These are phyloP conservation scores for Pseudorhiza aurosa DNA, from an alignment of 30 jellyfish, hydroid and myxozoan species.

Conservation along the genomic window DNA sequence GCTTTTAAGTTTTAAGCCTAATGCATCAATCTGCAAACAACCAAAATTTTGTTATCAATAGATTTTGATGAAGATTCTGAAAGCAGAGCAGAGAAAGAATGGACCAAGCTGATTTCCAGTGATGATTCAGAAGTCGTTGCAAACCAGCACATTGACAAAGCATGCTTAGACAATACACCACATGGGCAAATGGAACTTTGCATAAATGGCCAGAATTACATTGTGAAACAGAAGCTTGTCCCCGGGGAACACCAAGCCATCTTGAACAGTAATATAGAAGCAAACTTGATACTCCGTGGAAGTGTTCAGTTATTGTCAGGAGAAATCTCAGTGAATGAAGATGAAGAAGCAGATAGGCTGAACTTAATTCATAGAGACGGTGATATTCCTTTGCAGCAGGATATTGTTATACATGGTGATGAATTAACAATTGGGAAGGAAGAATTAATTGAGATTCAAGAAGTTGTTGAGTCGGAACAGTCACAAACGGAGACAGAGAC, in stretches of 20 bases:
- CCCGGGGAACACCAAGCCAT: neutral
- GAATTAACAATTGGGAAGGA: neutral
- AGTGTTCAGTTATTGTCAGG: neutral
- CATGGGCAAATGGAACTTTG: conserved; percentile 9
- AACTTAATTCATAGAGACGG: neutral
- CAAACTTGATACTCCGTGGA: neutral
- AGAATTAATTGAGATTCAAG: neutral
- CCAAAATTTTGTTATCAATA: no score
- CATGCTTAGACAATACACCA: no score
- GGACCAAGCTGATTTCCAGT: no score
- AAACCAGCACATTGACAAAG: no score
- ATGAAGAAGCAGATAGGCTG: neutral
- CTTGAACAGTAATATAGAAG: neutral
- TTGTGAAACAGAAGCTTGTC: neutral
- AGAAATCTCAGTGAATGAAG: neutral
- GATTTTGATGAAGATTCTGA: no score
- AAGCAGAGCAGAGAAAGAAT: no score
- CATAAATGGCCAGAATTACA: neutral
- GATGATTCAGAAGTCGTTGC: no score
- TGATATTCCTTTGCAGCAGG: neutral
- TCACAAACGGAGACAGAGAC: no score
- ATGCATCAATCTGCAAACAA: no score
- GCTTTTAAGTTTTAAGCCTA: no score
- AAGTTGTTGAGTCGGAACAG: no score
- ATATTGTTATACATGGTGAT: neutral